These are phyloP conservation scores for Microcebus tavaratra DNA, from an alignment of 2,113 vertebrate genomes.

Conservation along the genomic window DNA sequence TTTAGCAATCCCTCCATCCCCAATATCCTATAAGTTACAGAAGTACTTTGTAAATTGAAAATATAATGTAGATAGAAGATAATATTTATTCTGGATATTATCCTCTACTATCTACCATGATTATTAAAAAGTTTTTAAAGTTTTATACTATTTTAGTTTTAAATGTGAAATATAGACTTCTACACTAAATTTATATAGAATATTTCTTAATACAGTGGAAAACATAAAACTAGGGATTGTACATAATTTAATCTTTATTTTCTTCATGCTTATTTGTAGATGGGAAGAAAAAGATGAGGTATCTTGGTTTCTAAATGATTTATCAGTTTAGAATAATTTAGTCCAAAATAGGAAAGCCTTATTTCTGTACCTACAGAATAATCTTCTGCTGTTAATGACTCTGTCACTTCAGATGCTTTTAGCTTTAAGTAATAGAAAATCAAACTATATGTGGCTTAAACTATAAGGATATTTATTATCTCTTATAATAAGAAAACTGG, in stretches of 20 bases:
- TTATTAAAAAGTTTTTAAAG: constrained; percentile 28
- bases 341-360: neutral
- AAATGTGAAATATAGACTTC: constrained; percentile 30
- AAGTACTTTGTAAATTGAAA: constrained; percentile 24
- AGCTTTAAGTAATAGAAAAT: constrained; percentile 6
- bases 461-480: neutral
- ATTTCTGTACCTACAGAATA: constrained; percentile 12
- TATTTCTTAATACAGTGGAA: constrained; percentile 7
- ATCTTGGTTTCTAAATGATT: constrained; percentile 33
- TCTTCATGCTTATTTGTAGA: neutral
- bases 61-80: neutral
- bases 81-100: constrained; percentile 24
- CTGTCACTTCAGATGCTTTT: neutral
- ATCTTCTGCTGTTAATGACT: neutral
- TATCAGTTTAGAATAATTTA: constrained; percentile 36
- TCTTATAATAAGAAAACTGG: neutral
- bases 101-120: neutral
- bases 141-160: constrained; percentile 2
- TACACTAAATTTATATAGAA: neutral
- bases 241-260: constrained; percentile 10
- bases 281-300: neutral
- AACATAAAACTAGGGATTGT: neutral
- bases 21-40: neutral
- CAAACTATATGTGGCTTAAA: neutral
- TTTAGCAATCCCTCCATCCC: neutral